These are phyloP conservation scores for Geococcyx californianus DNA, from an alignment of 2,113 vertebrate genomes.

Conservation along the genomic window DNA sequence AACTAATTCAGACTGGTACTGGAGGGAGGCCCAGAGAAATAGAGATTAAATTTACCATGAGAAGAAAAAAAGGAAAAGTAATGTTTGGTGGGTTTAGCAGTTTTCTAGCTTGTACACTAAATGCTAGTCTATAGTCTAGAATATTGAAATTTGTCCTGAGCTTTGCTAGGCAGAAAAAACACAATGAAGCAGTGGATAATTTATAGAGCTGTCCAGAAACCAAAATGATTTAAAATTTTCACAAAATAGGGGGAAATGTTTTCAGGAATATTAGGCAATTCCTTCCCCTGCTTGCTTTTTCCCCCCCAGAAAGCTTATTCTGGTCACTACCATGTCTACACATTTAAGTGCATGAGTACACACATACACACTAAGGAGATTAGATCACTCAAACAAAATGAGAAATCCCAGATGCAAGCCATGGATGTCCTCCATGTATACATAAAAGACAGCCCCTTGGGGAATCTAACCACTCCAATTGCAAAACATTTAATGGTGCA, in stretches of 20 bases:
- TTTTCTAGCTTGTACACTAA: neutral
- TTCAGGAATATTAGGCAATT: neutral
- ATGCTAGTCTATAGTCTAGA: neutral
- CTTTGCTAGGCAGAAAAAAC: neutral
- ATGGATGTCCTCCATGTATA: slow-evolving; percentile 9
- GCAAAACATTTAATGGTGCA: slow-evolving; percentile 33
- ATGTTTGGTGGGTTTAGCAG: neutral
- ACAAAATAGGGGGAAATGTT: neutral
- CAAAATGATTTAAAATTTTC: neutral
- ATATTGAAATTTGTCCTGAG: neutral
- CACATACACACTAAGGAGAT: neutral
- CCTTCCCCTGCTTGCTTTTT: neutral
- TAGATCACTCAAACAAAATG: slow-evolving; percentile 12
- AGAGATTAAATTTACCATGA: neutral
- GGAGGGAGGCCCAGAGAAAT: too few species aligned
- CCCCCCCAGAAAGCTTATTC: neutral
- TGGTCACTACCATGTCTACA: neutral
- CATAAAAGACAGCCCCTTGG: neutral
- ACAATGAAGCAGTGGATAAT: neutral
- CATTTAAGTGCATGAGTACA: neutral
- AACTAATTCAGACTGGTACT: too few species aligned
- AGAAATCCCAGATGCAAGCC: slow-evolving; percentile 45
- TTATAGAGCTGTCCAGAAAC: neutral
- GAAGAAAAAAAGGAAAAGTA: neutral
- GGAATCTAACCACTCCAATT: neutral